phyloP scores from a whole-genome alignment of 2,797 vertebrate species.

The Urophycis tenuis region DNA sequence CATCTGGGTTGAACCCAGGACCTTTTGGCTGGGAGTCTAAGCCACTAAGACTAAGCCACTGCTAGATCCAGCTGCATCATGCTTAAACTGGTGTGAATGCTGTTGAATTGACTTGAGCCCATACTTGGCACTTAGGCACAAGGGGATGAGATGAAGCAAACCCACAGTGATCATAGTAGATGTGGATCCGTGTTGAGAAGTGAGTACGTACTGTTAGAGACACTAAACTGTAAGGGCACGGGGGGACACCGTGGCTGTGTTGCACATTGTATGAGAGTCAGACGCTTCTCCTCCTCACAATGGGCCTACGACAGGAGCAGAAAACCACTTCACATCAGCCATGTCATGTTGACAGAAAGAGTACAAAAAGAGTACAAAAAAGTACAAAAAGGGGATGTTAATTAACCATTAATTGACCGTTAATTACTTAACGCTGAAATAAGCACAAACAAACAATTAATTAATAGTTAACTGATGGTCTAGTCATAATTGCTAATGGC shows the following conservation, averaged over 20 bases:
- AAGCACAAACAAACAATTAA: too few species aligned
- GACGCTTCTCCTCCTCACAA: conserved; percentile 37
- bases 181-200: background rate
- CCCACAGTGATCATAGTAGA: background rate
- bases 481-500: too few species aligned
- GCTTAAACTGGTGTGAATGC: background rate
- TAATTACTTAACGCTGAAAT: too few species aligned
- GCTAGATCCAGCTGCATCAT: too few species aligned
- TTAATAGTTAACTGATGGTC: too few species aligned
- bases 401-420: too few species aligned
- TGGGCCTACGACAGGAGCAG: conserved; percentile 24
- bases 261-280: background rate
- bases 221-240: background rate
- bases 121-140: too few species aligned
- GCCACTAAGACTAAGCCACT: too few species aligned
- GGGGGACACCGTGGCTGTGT: conserved; percentile 19
- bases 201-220: conserved; percentile 47
- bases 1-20: too few species aligned
- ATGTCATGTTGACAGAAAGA: background rate
- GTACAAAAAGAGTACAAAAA: too few species aligned
- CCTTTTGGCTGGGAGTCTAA: too few species aligned
- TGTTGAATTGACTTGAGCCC: background rate
- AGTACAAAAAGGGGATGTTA: too few species aligned
- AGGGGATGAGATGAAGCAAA: background rate
- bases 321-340: background rate